Base-by-base conservation (phyloP, 1,140 invertebrate species). In the Drosophila pruinosa region DNA sequence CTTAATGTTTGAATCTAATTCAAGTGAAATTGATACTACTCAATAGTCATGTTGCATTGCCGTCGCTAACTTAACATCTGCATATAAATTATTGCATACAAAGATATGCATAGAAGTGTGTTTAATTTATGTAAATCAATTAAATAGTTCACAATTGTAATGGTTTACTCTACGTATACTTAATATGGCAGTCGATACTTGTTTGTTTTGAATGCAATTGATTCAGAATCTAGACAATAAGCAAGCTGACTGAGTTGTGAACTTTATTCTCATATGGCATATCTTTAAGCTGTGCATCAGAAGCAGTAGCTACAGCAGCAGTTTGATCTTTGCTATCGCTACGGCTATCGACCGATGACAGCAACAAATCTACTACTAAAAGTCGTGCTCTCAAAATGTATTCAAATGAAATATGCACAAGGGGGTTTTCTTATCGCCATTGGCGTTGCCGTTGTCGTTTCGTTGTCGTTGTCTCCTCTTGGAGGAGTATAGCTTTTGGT, bases 361-460 rank as follows among this genome's bases (percentile, higher is more conserved):
- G 19, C 47, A 17, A 50, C 24, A n/a, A 17, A 28, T 14, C 12
- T 24, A 41, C 41, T 43, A 15, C 12, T 21, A 21, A 43, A 43
- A 21, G 43, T 47, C 43, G 5, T 22, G 56, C 17, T 58, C 26
- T 45, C 31, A 31, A 31, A 50, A 56, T 38, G 43, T 10, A 45
- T 24, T 52, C 36, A 22, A 45, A 56, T 21, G 3, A 8, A 41
- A 79, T 45, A 50, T 73, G 58, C 54, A 41, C 68, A 61, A 78
- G 59, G 69, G 69, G 62, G 26, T 73, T 64, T 52, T 17, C 79
- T 82, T 82, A 80, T 80, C 77, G 52, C 43, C 26, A 12, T 36
- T 15, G n/a, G 12, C 14, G 28, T 31, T 19, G 24, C 15, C 41
- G 43, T 26, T 26, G 15, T 28, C 47, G n/a, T 6, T 48, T 28